Percentiles rank a stretch among this genome's conserved stretches.
Conservation (phyloP, 2,113 vertebrate species). For the Cyanistes caeruleus region DNA sequence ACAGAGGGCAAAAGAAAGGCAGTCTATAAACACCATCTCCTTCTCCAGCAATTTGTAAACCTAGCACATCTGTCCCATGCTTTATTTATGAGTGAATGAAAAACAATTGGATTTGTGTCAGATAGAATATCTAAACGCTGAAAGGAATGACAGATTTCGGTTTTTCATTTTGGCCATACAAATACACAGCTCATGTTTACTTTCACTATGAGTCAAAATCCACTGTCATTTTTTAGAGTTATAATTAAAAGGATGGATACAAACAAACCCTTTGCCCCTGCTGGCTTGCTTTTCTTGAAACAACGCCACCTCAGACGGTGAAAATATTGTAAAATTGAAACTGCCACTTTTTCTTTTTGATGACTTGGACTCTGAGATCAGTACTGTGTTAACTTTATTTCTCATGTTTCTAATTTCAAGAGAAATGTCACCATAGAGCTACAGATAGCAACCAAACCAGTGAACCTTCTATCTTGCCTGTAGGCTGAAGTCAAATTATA, state of each 20-base stretch:
- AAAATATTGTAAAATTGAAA: neutral
- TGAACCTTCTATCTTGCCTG: neutral
- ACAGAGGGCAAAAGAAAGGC: neutral
- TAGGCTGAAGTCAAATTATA: neutral
- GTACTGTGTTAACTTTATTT: neutral
- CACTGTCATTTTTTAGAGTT: neutral
- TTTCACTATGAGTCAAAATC: neutral
- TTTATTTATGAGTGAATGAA: slow-evolving; percentile 20
- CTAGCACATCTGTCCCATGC: neutral
- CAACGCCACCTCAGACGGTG: neutral
- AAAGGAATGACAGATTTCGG: neutral
- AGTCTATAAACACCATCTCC: neutral
- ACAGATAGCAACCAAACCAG: neutral
- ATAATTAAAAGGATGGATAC: neutral
- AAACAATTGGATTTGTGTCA: slow-evolving; percentile 22
- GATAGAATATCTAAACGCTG: neutral
- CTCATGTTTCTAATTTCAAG: neutral
- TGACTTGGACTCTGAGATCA: neutral
- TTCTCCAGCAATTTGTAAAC: neutral
- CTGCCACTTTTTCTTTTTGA: neutral
- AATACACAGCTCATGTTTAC: neutral
- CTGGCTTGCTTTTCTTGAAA: neutral
- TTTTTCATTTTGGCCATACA: neutral
- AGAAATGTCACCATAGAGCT: neutral
- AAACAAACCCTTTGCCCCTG: neutral